These are phyloP conservation scores for Leptobrachium leishanense DNA, from an alignment of 2,113 vertebrate species.

Conservation along the genomic window DNA sequence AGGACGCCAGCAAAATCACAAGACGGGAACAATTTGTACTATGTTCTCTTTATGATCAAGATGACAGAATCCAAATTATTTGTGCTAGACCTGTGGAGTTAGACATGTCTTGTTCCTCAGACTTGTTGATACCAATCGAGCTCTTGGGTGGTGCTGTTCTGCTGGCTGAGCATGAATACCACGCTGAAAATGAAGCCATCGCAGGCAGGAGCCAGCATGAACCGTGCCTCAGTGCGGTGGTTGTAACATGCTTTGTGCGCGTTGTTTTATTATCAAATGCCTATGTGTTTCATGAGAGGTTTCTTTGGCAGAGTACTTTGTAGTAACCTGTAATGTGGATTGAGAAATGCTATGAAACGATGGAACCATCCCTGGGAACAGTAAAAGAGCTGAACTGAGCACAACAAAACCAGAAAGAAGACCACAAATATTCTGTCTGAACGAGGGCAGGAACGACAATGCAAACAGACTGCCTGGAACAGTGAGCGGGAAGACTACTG, in stretches of 20 bases:
- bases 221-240: neutral
- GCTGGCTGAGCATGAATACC: slow-evolving; percentile 30
- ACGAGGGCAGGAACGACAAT: too few species aligned
- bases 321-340: neutral
- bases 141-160: slow-evolving; percentile 24
- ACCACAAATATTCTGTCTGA: too few species aligned
- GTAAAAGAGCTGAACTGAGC: neutral
- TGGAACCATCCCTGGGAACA: neutral
- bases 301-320: neutral
- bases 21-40: too few species aligned
- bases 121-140: slow-evolving; percentile 29
- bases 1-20: too few species aligned
- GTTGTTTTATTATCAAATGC: neutral
- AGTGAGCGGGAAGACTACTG: too few species aligned
- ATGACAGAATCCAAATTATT: too few species aligned
- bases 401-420: neutral
- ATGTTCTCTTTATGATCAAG: too few species aligned
- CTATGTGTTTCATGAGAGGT: slow-evolving; percentile 5
- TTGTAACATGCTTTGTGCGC: slow-evolving; percentile 15
- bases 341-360: neutral
- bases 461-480: too few species aligned
- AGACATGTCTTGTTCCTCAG: slow-evolving; percentile 18
- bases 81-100: neutral
- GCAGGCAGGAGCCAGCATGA: slow-evolving; percentile 30
- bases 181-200: slow-evolving; percentile 5